Evolutionary conservation across 1,140 invertebrate genomes (phyloP).

Genomic region (Nasonia vitripennis): DNA sequence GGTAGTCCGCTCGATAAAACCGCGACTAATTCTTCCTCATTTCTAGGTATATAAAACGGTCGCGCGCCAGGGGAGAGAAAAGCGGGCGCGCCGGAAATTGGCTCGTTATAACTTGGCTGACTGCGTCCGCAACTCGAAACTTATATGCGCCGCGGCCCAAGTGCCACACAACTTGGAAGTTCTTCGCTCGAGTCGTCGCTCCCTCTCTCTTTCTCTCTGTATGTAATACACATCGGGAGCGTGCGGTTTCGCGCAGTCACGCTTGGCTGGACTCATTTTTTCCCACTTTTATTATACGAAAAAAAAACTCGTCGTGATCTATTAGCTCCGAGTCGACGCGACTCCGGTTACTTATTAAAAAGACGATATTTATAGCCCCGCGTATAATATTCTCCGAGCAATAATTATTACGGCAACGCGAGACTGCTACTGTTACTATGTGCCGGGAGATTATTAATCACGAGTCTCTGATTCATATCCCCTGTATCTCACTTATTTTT

Average conservation of each 20-base stretch:
- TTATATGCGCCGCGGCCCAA: not conserved
- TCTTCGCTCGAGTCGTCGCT: not conserved
- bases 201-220: too few species aligned
- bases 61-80: not conserved
- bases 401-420: not conserved
- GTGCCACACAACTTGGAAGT: not conserved
- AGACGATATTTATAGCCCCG: not conserved
- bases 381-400: not conserved
- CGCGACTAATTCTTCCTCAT: not conserved
- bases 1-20: not conserved
- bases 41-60: not conserved
- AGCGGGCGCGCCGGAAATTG: conserved; percentile 44
- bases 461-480: not conserved
- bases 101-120: conserved; percentile 46
- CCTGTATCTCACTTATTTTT: not conserved
- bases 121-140: conserved; percentile 5
- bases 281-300: not conserved
- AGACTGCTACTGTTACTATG: not conserved
- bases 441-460: not conserved
- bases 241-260: not conserved
- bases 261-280: not conserved
- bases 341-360: not conserved
- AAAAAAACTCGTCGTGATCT: not conserved
- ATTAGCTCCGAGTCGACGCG: not conserved
- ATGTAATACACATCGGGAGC: not conserved